Evolutionary conservation across 2,888 invertebrate genomes (phyloP).

Genomic region (Chromoteleia sp.): DNA sequence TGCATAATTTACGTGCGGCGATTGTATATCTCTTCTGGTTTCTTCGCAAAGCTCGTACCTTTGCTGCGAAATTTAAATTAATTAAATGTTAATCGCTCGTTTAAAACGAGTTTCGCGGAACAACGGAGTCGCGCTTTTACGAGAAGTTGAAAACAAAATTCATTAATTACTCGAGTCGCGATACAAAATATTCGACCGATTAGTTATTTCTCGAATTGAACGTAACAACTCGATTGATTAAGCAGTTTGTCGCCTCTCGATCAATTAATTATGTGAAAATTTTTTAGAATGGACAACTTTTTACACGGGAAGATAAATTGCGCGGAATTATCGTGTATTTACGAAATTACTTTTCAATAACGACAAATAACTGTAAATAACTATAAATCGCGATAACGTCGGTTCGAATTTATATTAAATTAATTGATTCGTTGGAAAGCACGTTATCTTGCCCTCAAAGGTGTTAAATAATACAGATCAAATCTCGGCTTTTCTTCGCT

Average conservation of each 20-base stretch:
- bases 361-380: not conserved
- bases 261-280: slow-evolving; percentile 15
- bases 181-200: not conserved
- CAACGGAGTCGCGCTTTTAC: not conserved
- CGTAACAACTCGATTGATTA: slow-evolving; percentile 7
- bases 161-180: slow-evolving; percentile 11
- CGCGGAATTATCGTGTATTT: not conserved
- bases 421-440: slow-evolving; percentile 4
- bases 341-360: not conserved
- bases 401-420: not conserved
- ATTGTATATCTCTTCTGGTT: not conserved
- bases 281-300: not conserved
- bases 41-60: not conserved
- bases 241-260: not conserved
- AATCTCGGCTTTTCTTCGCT: slow-evolving; percentile 9
- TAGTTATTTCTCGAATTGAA: not conserved
- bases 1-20: too few relatives aligned
- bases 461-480: slow-evolving; percentile 22
- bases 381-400: not conserved
- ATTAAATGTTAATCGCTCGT: slow-evolving; percentile 3
- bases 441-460: slow-evolving; percentile 8
- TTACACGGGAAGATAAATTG: not conserved
- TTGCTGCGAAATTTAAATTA: not conserved
- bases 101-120: slow-evolving; percentile 4
- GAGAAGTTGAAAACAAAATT: slow-evolving; percentile 10